Base-by-base conservation (phyloP, 1,140 invertebrate genomes). In the Drosophila burlai region DNA sequence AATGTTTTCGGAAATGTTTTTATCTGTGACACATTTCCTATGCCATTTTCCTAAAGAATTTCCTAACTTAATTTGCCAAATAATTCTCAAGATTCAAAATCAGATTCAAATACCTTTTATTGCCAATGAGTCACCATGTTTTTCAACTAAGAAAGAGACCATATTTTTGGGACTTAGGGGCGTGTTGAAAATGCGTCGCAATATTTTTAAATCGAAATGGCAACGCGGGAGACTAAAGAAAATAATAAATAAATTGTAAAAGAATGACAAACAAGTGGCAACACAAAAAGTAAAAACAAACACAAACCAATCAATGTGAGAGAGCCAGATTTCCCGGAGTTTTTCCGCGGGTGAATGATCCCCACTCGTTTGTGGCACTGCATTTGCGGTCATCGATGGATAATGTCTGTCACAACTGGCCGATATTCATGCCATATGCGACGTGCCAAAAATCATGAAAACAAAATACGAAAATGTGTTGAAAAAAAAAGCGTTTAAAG, bases 391-490 rank as follows among this genome's bases (percentile, higher is more conserved):
- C 26, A 43, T 60, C 45, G 59, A 57, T 65, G 61, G 24, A 67
- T 68, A 64, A 75, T 63, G 46, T 62, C 49, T 46, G 47, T 16
- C 62, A 50, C 34, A 65, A 66, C 62, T 31, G 65, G 4, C 29
- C 69, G 54, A 72, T 72, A 49, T 73, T 13, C 29, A 29, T 10
- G 69, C 54, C 43, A 43, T 43, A 31, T 45, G 80, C 67, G 83
- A 89, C 83, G 83, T 87, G 83, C 83, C 83, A 89, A 81, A 81
- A 89, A 83, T 83, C 83, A 87, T 81, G 84, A 68, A 80, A 74
- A 68, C 80, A 71, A 66, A 38, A 61, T 36, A 36, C 5, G 55
- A 58, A 58, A 58, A 64, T 60, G 59, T 50, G 76, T 47, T 66
- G 42, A 58, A 54, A 47, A 76, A 68, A 78, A 16, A 49, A 8